Conservation (phyloP, 2,888 invertebrate species). For the Calameuta idolon region DNA sequence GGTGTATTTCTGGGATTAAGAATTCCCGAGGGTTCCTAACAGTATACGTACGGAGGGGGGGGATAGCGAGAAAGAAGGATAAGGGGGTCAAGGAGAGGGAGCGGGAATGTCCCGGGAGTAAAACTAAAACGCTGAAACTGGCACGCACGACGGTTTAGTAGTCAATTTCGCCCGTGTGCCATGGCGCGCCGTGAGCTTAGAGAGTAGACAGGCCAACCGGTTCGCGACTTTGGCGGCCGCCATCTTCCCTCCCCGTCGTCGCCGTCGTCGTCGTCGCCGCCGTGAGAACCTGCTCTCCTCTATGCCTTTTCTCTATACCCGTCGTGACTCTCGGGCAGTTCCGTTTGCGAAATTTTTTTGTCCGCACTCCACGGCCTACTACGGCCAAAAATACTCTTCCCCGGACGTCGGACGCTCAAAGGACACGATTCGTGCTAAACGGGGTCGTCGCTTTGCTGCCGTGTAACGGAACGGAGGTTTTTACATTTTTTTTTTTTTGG, state of each 20-base stretch:
- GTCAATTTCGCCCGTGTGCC: conserved; percentile 27
- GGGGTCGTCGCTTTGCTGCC: conserved; percentile 11
- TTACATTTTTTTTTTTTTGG: background rate
- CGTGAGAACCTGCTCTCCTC: conserved; percentile 54
- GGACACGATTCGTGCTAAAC: conserved; percentile 11
- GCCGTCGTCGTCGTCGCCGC: conserved; percentile 38
- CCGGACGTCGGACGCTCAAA: background rate
- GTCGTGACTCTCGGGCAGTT: conserved; percentile 29
- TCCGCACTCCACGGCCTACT: conserved; percentile 2
- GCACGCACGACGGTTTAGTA: background rate
- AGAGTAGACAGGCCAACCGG: conserved; percentile 61
- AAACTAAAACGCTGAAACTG: background rate
- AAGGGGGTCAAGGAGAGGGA: background rate
- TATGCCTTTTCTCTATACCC: conserved; percentile 32
- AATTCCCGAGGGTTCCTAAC: conserved; percentile 21
- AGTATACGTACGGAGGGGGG: background rate
- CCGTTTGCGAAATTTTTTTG: conserved; percentile 34
- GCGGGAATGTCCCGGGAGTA: background rate
- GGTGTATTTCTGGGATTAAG: conserved; percentile 44
- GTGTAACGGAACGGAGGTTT: background rate
- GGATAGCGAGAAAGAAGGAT: background rate
- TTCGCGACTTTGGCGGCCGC: conserved; percentile 62
- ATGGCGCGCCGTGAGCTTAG: conserved; percentile 49
- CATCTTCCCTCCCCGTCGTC: conserved; percentile 55
- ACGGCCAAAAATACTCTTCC: conserved; percentile 15